phyloP scores from a whole-genome alignment of 2,797 vertebrate species.

The Labroides dimidiatus region DNA sequence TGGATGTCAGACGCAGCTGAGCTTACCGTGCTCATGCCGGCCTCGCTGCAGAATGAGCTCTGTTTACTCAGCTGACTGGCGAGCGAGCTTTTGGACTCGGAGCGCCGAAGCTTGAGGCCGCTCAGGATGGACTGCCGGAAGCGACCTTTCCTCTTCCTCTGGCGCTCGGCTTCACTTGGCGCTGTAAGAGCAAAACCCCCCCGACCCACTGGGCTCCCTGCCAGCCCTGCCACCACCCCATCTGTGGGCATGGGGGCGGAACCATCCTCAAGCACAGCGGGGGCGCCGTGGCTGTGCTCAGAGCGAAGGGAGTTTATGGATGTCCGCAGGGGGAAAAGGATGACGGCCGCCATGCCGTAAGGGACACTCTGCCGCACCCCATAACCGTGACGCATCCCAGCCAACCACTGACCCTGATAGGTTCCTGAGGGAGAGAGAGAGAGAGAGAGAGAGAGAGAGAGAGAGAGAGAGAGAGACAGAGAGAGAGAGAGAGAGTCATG shows the following conservation, averaged over 20 bases:
- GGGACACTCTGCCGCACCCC: slow-evolving; percentile 98
- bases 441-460: too few species aligned
- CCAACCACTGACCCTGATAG: slow-evolving; percentile 97
- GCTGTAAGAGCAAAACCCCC: slow-evolving; percentile 95
- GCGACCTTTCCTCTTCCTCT: slow-evolving; percentile 94
- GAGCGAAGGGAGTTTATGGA: slow-evolving; percentile 98
- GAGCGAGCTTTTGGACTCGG: slow-evolving; percentile 97
- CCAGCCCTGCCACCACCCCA: slow-evolving; percentile 83
- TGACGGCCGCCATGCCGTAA: slow-evolving; percentile 98
- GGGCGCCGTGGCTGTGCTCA: slow-evolving; percentile 93
- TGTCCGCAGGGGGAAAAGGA: slow-evolving; percentile 96
- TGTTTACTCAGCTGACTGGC: slow-evolving; percentile 99
- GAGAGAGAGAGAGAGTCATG: too few species aligned
- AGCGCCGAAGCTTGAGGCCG: slow-evolving; percentile 95
- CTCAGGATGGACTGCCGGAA: slow-evolving; percentile 97
- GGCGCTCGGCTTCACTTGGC: slow-evolving; percentile 92
- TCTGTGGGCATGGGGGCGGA: slow-evolving; percentile 74
- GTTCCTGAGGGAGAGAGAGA: slow-evolving; percentile 85
- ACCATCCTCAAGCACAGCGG: slow-evolving; percentile 84
- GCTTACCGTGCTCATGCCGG: slow-evolving; percentile 97
- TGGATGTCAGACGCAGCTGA: slow-evolving; percentile 96
- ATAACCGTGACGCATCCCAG: slow-evolving; percentile 97
- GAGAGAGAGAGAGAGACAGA: too few species aligned
- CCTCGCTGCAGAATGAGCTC: slow-evolving; percentile 98
- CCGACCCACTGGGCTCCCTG: slow-evolving; percentile 89